Percentiles rank a stretch among this genome's conserved stretches.
Conservation (phyloP, 2,797 vertebrate species). For the Rhodeus uyekii region DNA sequence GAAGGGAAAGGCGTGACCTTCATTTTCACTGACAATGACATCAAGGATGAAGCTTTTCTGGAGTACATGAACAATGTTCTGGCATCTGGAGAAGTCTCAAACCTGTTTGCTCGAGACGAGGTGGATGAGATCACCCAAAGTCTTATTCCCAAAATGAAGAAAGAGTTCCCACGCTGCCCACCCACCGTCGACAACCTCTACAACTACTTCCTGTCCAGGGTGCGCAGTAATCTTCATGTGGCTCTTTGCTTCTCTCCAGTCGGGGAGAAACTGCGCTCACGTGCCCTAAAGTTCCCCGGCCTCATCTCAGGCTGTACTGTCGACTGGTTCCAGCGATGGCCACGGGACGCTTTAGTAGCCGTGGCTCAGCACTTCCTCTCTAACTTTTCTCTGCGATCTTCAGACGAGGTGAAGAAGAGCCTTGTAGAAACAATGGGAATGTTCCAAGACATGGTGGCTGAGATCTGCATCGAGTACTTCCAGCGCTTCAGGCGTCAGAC, state of each 20-base stretch:
- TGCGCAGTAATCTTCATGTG: constrained; percentile 81
- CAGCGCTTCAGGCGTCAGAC: constrained; percentile 81
- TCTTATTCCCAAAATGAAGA: constrained; percentile 79
- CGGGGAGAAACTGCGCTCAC: constrained; percentile 82
- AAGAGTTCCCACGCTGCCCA: constrained; percentile 73
- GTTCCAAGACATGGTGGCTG: constrained; percentile 84
- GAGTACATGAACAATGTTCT: constrained; percentile 88
- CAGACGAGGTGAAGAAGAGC: constrained; percentile 76
- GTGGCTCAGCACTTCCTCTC: constrained; percentile 83
- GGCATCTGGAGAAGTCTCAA: constrained; percentile 81
- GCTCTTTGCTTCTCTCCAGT: constrained; percentile 87
- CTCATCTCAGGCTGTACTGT: constrained; percentile 85
- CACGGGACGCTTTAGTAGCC: constrained; percentile 82
- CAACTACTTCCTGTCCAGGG: constrained; percentile 81
- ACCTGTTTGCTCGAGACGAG: constrained; percentile 84
- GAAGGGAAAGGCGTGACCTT: constrained; percentile 81
- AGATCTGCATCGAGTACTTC: constrained; percentile 83
- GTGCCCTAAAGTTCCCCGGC: constrained; percentile 81
- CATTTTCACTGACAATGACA: constrained; percentile 85
- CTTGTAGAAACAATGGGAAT: constrained; percentile 82
- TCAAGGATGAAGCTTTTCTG: constrained; percentile 85
- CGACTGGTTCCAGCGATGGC: constrained; percentile 87
- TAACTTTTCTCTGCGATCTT: constrained; percentile 78
- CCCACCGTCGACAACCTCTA: constrained; percentile 83
- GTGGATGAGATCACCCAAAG: constrained; percentile 84